Base-by-base conservation (phyloP, 2,888 invertebrate genomes). In the Acrobasis repandana region DNA sequence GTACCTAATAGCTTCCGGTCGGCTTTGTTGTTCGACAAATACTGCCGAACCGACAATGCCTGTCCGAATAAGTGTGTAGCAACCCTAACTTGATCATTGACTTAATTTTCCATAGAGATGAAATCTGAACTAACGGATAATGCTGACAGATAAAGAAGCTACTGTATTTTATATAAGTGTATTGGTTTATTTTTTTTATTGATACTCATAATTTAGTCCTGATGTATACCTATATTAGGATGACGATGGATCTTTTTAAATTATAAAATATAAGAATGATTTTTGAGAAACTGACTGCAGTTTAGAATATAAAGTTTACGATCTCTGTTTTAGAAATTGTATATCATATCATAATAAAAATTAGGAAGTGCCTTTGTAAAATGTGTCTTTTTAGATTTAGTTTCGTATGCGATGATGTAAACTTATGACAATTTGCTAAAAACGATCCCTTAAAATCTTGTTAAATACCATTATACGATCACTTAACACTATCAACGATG, bases 371-470 rank as follows among this genome's bases (percentile, higher is more conserved):
- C 50, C 50, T 50, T 52, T 33, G 0, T 36, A 18, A 16, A n/a
- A n/a, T 36, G 52, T 52, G 52, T 52, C 52, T 52, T 51, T 52
- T 34, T 52, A 52, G 52, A 34, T 16, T 52, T 34, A 52, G 36
- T 34, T 52, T 16, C 38, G 11, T 48, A 38, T 10, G 38, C 38
- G 43, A 43, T 43, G 10, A 48, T 11, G 10, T 14, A 50, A 10
- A 48, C 48, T 48, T 16, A 50, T 28, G 28, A n/a, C 28, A 5
- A 0, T 43, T 43, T 43, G 43, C 43, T 43, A 10, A 10, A 43
- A 43, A 14, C 6, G 3, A 43, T 43, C 11, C 43, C n/a, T 43
- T 43, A 3, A n/a, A 43, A 43, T 5, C 6, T 43, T 28, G 28
- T 28, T 28, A 28, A 28, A 4, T 28, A 28, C 8, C 8, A 28